Evolutionary conservation across 2,888 invertebrate species (phyloP).

Genomic region (Ennomos fuscantarius): DNA sequence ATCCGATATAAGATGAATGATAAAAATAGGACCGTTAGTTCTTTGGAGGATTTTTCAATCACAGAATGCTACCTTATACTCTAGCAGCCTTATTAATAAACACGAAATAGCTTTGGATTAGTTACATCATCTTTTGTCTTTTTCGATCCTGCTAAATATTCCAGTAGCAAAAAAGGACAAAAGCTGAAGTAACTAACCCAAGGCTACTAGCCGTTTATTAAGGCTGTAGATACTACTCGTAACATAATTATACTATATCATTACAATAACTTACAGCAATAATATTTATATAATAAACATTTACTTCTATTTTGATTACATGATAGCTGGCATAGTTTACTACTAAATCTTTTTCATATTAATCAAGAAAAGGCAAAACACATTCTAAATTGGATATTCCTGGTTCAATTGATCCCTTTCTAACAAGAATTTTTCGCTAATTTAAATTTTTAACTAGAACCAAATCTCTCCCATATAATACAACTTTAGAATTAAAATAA

Average conservation of each 20-base stretch:
- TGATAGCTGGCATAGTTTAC: background rate
- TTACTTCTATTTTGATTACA: background rate
- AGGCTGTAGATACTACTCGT: background rate
- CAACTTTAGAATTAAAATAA: background rate
- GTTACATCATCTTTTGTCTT: too few species aligned
- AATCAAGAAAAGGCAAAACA: background rate
- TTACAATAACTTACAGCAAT: background rate
- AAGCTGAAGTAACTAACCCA: too few species aligned
- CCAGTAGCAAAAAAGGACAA: too few species aligned
- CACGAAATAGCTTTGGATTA: too few species aligned
- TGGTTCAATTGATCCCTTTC: constrained; percentile 11
- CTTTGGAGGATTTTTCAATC: constrained; percentile 9
- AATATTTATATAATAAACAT: constrained; percentile 4
- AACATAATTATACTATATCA: background rate
- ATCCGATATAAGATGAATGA: background rate
- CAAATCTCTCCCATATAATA: background rate
- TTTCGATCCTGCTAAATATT: too few species aligned
- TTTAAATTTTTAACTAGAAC: background rate
- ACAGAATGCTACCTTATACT: constrained; percentile 4
- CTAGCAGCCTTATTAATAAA: too few species aligned
- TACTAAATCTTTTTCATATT: too few species aligned
- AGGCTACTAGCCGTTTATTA: too few species aligned
- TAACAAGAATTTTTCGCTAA: constrained; percentile 1
- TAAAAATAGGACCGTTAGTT: constrained; percentile 14
- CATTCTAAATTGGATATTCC: constrained; percentile 1